Evolutionary conservation across 1,140 invertebrate species (phyloP).

Genomic region (Ceratoteleas bidentatus): DNA sequence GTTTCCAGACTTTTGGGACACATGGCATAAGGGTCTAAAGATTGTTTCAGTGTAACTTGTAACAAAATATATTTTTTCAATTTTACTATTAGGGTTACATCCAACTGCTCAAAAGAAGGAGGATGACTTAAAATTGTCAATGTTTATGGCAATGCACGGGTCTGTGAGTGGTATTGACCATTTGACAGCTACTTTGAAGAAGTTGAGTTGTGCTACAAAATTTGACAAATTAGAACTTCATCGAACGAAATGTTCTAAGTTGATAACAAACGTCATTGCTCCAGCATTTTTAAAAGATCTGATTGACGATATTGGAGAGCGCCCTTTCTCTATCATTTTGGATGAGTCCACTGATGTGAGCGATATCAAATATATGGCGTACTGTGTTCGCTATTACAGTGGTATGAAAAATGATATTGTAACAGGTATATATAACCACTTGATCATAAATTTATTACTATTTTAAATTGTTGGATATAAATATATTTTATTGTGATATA

Average conservation of each 20-base stretch:
- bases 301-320: slow-evolving; percentile 46
- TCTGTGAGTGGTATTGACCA: slow-evolving; percentile 47
- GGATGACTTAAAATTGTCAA: slow-evolving; percentile 41
- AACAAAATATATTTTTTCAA: too few species aligned
- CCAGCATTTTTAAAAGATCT: slow-evolving; percentile 51
- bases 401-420: slow-evolving; percentile 7
- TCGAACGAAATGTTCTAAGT: slow-evolving; percentile 61
- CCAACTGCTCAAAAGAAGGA: slow-evolving; percentile 26
- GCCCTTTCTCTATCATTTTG: slow-evolving; percentile 51
- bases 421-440: neutral
- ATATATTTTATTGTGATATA: too few species aligned
- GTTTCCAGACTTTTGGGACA: too few species aligned
- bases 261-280: slow-evolving; percentile 55
- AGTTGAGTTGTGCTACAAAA: slow-evolving; percentile 28
- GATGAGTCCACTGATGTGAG: slow-evolving; percentile 63
- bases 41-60: too few species aligned
- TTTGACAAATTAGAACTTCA: slow-evolving; percentile 43
- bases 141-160: slow-evolving; percentile 52
- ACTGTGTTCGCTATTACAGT: slow-evolving; percentile 55
- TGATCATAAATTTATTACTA: too few species aligned
- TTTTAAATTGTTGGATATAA: too few species aligned
- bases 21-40: too few species aligned
- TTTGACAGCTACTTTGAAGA: slow-evolving; percentile 50
- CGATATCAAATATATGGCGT: slow-evolving; percentile 54
- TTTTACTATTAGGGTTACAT: neutral